Evolutionary conservation across 2,113 vertebrate genomes (phyloP).

Genomic region (Pholis gunnellus): DNA sequence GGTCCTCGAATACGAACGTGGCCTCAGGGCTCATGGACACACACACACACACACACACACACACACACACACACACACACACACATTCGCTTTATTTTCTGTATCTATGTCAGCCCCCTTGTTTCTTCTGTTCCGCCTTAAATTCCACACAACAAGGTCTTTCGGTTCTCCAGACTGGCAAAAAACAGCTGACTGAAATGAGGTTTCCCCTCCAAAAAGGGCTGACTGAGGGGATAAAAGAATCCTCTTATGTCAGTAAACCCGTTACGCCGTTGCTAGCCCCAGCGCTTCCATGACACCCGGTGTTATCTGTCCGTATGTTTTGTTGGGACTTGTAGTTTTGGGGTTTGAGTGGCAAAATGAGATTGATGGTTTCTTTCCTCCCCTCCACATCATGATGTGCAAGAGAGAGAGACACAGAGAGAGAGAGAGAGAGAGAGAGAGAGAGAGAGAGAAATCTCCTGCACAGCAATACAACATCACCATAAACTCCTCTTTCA

Average conservation of each 20-base stretch:
- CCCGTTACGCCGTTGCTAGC: conserved; percentile 72
- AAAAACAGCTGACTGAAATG: conserved; percentile 60
- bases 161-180: conserved; percentile 27
- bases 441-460: background rate
- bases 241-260: conserved; percentile 84
- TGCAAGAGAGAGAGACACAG: conserved; percentile 50
- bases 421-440: background rate
- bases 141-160: conserved; percentile 44
- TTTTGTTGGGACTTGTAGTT: conserved; percentile 74
- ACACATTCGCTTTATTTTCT: conserved; percentile 21
- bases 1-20: background rate
- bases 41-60: background rate
- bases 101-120: conserved; percentile 25
- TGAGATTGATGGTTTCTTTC: conserved; percentile 37
- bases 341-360: conserved; percentile 60
- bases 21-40: background rate
- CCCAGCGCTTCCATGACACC: conserved; percentile 71
- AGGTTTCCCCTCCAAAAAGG: conserved; percentile 54
- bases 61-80: background rate
- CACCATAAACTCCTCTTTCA: too few relatives aligned
- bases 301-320: conserved; percentile 66
- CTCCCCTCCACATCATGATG: conserved; percentile 22
- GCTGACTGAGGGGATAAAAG: conserved; percentile 75
- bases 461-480: too few relatives aligned
- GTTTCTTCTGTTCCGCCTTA: conserved; percentile 31